Base-by-base conservation (phyloP, 2,888 invertebrate genomes). In the Phytoseiulus persimilis region DNA sequence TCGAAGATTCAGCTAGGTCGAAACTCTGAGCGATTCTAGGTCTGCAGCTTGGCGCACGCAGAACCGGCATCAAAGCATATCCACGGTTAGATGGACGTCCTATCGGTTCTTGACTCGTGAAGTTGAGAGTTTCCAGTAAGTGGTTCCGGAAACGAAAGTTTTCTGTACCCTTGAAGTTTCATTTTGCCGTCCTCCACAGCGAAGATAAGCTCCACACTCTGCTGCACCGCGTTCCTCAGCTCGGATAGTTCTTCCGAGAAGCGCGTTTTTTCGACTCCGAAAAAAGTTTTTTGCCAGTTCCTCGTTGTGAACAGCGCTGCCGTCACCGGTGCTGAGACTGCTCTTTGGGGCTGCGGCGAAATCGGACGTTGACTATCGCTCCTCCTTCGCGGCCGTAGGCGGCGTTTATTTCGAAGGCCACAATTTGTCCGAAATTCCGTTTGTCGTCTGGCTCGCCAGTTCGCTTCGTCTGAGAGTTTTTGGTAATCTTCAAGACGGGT, bases 341-440 rank as follows among this genome's bases (percentile, higher is more conserved):
- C 39, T 39, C 39, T 39, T 65, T 18, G 5, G 65, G 65, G 65
- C 65, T 65, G 65, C 28, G 65, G 18, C 65, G 5, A 9, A 39
- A 39, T 11, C 65, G 65, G 14, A 23, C 65, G 65, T 65, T 65
- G 65, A 65, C 65, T 65, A 65, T 65, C 18, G 65, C 65, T 65
- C 65, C 65, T 65, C 65, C 65, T 65, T 65, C 65, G 65, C 65
- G 65, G 65, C 65, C 65, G 65, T 11, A 23, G 65, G 65, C 65
- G 65, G 65, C 65, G 65, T 65, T 65, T 65, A 65, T 65, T 65
- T 65, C 65, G 65, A 65, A 65, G 65, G 65, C 65, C 65, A 65
- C 65, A 28, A 65, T 65, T 65, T 65, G 65, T 65, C 65, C 65
- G 18, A 65, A 65, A 65, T 65, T 65, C 65, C 65, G 65, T 18